These are phyloP conservation scores for Heterotis niloticus DNA, from an alignment of 2,113 vertebrate species.

Conservation along the genomic window DNA sequence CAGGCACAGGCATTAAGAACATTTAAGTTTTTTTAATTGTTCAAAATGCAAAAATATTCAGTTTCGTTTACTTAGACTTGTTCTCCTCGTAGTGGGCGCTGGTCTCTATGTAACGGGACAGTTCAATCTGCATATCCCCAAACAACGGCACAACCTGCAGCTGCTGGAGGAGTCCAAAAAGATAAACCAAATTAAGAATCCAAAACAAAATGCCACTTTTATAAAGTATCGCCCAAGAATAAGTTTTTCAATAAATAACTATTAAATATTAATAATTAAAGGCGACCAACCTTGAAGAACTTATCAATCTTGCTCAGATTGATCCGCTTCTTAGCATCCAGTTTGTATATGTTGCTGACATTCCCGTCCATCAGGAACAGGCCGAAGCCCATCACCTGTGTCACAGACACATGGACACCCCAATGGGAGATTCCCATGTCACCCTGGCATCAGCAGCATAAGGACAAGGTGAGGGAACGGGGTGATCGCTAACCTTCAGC, in stretches of 20 bases:
- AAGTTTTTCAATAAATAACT: not conserved
- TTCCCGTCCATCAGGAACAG: conserved; percentile 98
- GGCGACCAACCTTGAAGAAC: conserved; percentile 85
- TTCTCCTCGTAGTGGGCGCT: conserved; percentile 99
- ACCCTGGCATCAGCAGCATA: not conserved
- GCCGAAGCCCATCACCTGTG: conserved; percentile 96
- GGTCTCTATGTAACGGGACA: conserved; percentile 98
- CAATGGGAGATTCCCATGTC: not conserved
- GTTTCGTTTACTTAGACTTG: conserved; percentile 91
- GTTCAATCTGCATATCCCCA: conserved; percentile 98
- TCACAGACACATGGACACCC: conserved; percentile 15
- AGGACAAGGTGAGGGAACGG: not conserved
- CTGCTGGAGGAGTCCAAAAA: conserved; percentile 58
- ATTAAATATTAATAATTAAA: not conserved
- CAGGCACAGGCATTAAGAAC: not conserved
- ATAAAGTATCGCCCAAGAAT: no score
- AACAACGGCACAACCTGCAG: conserved; percentile 97
- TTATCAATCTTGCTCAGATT: conserved; percentile 99
- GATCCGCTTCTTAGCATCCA: conserved; percentile 98
- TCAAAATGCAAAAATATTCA: not conserved
- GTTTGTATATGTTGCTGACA: conserved; percentile 97
- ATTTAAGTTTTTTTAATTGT: not conserved
- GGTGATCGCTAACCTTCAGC: conserved; percentile 72
- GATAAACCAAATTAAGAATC: not conserved
- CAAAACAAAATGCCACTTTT: not conserved